These are phyloP conservation scores for Leptinotarsa peninsularis DNA, from an alignment of 2,888 invertebrate species.

Conservation along the genomic window DNA sequence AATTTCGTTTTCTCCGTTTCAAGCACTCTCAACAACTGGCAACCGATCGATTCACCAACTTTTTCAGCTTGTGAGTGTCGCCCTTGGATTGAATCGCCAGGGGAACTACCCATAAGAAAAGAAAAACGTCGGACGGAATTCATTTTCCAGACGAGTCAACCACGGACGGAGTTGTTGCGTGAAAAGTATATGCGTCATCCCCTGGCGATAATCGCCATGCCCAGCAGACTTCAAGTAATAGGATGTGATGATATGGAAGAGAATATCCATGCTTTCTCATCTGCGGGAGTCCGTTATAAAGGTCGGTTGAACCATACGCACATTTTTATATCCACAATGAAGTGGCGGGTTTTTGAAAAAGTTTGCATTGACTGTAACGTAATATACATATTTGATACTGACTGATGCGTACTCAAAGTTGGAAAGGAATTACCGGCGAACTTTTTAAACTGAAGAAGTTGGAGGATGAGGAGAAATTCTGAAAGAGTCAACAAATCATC, in stretches of 20 bases:
- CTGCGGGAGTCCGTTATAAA: background rate
- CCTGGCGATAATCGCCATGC: background rate
- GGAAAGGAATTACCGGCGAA: too few species aligned
- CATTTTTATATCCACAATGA: too few species aligned
- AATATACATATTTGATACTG: too few species aligned
- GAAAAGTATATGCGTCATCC: background rate
- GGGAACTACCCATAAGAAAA: background rate
- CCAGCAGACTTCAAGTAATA: background rate
- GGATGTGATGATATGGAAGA: conserved; percentile 3
- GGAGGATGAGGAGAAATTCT: too few species aligned
- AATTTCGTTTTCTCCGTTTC: background rate
- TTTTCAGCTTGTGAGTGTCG: background rate
- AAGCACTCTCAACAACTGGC: background rate
- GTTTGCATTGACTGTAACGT: too few species aligned
- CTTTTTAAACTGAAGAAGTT: too few species aligned
- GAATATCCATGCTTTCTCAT: background rate
- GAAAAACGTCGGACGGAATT: background rate
- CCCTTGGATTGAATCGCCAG: background rate
- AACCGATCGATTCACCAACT: background rate
- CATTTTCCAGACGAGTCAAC: conserved; percentile 3
- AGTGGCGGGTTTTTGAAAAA: too few species aligned
- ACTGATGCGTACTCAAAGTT: too few species aligned
- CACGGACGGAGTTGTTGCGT: background rate
- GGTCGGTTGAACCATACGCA: background rate
- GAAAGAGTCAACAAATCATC: too few species aligned